Evolutionary conservation across 2,888 invertebrate species (phyloP), one percentile per base, ranked within the genome.

Genomic region (Julus scandinavius): DNA sequence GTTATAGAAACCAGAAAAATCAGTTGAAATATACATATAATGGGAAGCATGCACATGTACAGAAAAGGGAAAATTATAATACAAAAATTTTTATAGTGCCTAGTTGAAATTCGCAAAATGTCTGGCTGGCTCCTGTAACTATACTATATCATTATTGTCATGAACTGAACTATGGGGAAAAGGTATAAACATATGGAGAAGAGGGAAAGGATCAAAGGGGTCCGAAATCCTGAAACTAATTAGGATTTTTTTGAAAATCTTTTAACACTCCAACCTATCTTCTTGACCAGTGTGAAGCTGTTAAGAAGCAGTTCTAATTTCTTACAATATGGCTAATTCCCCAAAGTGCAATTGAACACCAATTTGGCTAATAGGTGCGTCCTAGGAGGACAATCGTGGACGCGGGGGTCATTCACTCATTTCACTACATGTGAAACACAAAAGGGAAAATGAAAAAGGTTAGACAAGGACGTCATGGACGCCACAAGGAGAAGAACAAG

Each of bases 351-450:
- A 83, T 83, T 83, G 38, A 20, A 40, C 83, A 40, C 83, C 83
- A 83, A 83, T 83, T 83, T 83, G 20, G 83, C 40, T 85, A 85
- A 40, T 85, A 85, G 40, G 85, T 17, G 6, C 85, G 85, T 85
- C 85, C 84, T 72, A 11, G 13, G 17, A 41, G 38, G 85, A 85
- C 17, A 85, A 41, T 85, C 38, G 11, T n/a, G 17, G 40, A 40
- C 40, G 45, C 85, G 45, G 40, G 85, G 85, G 85, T 85, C 85
- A 85, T 85, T 85, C 85, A 85, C 85, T 45, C 6, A 63, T 63
- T 63, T 20, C 63, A 20, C 63, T 20, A 29, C 29, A 29, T 29
- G n/a, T 63, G 63, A 63, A 63, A 63, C 63, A 63, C 63, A 63
- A 63, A 63, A 63, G 63, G n/a, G n/a, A 63, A 63, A 63, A n/a